Conservation (phyloP, 2,797 vertebrate genomes). For the Falco peregrinus region DNA sequence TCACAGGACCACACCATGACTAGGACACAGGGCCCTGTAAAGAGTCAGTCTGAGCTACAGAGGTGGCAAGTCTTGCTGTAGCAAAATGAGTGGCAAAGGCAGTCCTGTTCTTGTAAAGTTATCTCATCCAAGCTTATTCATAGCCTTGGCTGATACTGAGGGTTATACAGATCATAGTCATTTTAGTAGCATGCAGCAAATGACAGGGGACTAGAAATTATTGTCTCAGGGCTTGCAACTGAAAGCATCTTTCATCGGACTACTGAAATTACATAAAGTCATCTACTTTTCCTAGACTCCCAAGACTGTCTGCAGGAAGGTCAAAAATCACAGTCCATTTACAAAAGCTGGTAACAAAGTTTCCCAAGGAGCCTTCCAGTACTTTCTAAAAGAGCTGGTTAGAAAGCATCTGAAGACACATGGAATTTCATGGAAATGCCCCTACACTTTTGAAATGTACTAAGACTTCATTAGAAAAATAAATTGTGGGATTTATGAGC, state of each 20-base stretch:
- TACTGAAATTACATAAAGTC: constrained; percentile 12
- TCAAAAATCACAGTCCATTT: background rate
- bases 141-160: background rate
- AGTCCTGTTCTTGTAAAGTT: background rate
- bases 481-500: background rate
- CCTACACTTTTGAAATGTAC: background rate
- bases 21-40: background rate
- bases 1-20: background rate
- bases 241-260: constrained; percentile 18
- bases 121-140: background rate
- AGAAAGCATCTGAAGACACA: background rate
- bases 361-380: background rate
- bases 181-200: background rate
- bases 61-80: background rate
- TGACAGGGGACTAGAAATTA: background rate
- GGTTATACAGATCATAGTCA: background rate
- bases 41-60: background rate
- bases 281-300: background rate
- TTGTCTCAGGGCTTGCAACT: background rate
- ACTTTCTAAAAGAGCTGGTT: background rate
- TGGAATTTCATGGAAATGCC: background rate
- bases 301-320: background rate
- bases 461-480: background rate
- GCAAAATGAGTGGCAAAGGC: background rate
- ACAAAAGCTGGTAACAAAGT: background rate